Evolutionary conservation across 2,797 vertebrate species (phyloP), one percentile per base, ranked within the genome.

Genomic region (Oreochromis grahami): DNA sequence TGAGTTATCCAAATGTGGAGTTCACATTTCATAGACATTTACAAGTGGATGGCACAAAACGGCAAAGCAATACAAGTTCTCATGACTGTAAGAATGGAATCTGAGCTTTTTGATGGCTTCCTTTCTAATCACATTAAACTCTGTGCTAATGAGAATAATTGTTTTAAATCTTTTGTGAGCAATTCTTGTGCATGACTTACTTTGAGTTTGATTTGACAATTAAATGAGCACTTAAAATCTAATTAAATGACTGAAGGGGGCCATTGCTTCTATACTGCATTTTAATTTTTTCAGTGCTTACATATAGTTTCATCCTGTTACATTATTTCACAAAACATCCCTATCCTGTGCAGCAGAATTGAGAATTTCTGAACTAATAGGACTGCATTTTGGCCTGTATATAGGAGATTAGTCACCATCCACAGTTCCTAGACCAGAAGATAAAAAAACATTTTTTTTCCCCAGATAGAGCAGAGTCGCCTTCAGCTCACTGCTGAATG

Each of bases 1-100:
- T 29, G 26, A 26, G 24, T 50, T 36, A 78, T 81, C 60, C 78
- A 90, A 90, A 90, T 79, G 50, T 68, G 53, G 76, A 85, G 38
- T 91, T 91, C 80, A 68, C 5, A 43, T 92, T 88, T 89, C 87
- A 90, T 21, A 52, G 24, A 65, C 26, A 63, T 60, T 80, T 68
- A 70, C 63, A 45, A 10, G 38, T 26, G 36, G 21, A 65, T 48
- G 38, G n/a, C 7, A 21, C 34, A 77, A 78, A 76, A 58, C 38
- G 60, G 26, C 34, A 77, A 78, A 76, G 65, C 38, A 68, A 14
- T 58, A 45, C 17, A 51, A 43, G 10, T 15, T 2, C 11, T 10
- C 1, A 3, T 63, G 34, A 52, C 14, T 43, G 24, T 70, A 26
- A 70, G 3, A 17, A 3, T 68, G 21, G 38, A 70, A 70, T 19